These are phyloP conservation scores for Emberiza fucata DNA, from an alignment of 2,113 vertebrate genomes.

Conservation along the genomic window DNA sequence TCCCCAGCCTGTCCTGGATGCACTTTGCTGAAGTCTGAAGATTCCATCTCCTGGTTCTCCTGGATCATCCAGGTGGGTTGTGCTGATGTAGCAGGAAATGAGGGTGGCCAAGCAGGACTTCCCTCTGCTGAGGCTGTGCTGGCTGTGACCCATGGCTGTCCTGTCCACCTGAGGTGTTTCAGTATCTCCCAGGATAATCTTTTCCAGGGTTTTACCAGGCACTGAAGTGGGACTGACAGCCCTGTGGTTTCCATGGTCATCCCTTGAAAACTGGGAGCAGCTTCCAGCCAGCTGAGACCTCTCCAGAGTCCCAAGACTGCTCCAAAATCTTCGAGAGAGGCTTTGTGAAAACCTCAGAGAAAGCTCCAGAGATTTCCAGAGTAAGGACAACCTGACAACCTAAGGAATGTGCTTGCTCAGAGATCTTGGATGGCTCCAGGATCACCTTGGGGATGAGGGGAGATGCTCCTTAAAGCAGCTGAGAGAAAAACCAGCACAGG, in stretches of 20 bases:
- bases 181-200: fast-evolving
- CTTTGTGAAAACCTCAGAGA: not conserved
- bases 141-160: not conserved
- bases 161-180: not conserved
- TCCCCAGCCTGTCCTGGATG: not conserved
- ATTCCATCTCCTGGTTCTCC: not conserved
- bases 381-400: not conserved
- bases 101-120: not conserved
- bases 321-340: not conserved
- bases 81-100: not conserved
- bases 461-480: not conserved
- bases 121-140: not conserved
- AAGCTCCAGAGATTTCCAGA: not conserved
- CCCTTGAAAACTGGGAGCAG: no score
- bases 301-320: not conserved
- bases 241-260: not conserved
- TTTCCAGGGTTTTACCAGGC: not conserved
- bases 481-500: not conserved
- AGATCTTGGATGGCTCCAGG: fast-evolving
- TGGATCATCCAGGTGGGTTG: not conserved
- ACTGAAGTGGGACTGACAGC: not conserved
- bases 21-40: no score
- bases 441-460: not conserved
- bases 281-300: not conserved
- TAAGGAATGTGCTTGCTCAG: not conserved